A percentile compares a stretch with the other conserved stretches of the same genome.
phyloP scores from a whole-genome alignment of 2,113 vertebrate genomes.

The Pitta sordida region DNA sequence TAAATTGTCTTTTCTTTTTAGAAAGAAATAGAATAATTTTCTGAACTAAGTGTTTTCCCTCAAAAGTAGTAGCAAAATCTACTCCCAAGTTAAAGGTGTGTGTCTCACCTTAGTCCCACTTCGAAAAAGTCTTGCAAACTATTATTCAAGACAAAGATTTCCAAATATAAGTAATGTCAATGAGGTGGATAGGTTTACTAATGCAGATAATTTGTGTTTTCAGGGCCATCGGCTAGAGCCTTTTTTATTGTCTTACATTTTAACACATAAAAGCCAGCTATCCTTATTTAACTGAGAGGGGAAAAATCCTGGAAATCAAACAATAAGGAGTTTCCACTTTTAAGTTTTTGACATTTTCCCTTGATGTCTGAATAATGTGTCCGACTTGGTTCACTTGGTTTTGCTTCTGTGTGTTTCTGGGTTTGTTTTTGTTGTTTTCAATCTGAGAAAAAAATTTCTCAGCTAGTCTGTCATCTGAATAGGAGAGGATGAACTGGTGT shows the following conservation, averaged over 20 bases:
- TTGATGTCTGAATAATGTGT: neutral
- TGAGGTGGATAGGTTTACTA: neutral
- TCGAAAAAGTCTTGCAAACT: neutral
- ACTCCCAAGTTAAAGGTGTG: neutral
- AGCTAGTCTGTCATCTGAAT: neutral
- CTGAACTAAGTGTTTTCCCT: neutral
- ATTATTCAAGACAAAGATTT: neutral
- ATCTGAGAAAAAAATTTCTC: neutral
- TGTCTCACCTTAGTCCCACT: neutral
- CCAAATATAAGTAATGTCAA: neutral
- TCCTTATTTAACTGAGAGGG: neutral
- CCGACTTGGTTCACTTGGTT: rapidly evolving
- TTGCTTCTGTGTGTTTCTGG: neutral
- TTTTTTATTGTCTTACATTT: neutral
- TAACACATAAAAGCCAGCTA: neutral
- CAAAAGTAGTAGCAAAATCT: neutral
- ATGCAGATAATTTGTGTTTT: neutral
- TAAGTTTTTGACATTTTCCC: neutral
- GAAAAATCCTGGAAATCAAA: neutral
- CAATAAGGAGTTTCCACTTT: neutral
- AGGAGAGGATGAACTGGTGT: neutral
- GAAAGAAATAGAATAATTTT: neutral
- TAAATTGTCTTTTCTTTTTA: neutral
- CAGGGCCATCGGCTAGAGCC: neutral
- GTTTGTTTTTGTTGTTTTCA: neutral